Conservation (phyloP, 30 jellyfish, hydroid and myxozoan species). For the Haliclystus octoradiatus region DNA sequence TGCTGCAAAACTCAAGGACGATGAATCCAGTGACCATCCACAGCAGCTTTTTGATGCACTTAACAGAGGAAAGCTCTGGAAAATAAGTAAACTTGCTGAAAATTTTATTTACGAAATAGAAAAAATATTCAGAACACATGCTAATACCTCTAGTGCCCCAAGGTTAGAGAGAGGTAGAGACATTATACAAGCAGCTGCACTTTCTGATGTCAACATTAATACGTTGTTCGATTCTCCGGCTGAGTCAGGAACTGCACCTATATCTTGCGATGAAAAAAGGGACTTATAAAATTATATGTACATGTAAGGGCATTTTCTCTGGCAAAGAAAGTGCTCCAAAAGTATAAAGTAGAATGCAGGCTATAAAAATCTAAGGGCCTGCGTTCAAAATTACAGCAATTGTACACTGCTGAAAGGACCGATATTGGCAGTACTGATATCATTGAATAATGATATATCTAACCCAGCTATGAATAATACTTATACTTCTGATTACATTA, state of each 20-base stretch:
- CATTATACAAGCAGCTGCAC: not conserved
- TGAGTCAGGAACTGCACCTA: not conserved
- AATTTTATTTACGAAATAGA: constrained; percentile 5
- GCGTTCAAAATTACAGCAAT: constrained; percentile 9
- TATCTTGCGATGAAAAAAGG: not conserved
- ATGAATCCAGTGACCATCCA: not conserved
- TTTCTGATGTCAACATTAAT: not conserved
- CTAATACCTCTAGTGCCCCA: not conserved
- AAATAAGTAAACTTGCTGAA: constrained; percentile 12
- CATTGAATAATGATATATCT: not conserved
- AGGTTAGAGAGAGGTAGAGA: not conserved
- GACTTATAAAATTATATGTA: constrained; percentile 13
- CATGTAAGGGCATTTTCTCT: constrained; percentile 27
- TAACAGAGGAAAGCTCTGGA: constrained; percentile 7
- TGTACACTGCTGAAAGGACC: constrained; percentile 7
- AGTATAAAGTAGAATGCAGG: constrained; percentile 16
- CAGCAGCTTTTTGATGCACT: constrained; percentile 12
- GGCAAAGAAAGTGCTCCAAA: constrained; percentile 27
- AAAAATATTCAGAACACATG: constrained; percentile 11
- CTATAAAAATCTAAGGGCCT: constrained; percentile 13
- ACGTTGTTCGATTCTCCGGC: not conserved
- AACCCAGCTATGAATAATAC: no score
- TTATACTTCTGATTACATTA: no score
- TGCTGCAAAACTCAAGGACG: constrained; percentile 8
- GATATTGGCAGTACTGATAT: not conserved